These are phyloP conservation scores for Nyctereutes procyonoides DNA, from an alignment of 2,113 vertebrate species.

Conservation along the genomic window DNA sequence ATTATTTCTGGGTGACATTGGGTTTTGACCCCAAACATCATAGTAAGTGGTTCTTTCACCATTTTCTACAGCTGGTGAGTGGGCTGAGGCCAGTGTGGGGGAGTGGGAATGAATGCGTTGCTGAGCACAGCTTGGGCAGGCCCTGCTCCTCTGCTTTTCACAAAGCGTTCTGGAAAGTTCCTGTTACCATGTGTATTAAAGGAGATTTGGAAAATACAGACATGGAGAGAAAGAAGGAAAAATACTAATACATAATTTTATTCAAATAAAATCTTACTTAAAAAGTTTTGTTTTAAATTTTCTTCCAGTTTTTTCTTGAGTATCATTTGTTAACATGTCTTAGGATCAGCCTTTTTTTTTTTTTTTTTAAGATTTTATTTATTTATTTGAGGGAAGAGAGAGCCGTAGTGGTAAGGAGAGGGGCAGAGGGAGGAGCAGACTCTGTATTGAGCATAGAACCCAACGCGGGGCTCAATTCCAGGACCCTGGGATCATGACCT, in stretches of 20 bases:
- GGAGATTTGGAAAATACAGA: neutral
- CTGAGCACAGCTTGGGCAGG: neutral
- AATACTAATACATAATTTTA: neutral
- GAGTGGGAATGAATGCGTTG: neutral
- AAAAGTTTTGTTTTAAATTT: neutral
- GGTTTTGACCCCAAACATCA: neutral
- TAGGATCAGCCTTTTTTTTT: neutral
- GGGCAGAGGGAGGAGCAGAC: no score
- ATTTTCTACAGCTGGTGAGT: neutral
- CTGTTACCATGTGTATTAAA: neutral
- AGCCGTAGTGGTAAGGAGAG: no score
- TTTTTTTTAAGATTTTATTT: neutral
- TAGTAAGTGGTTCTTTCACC: neutral
- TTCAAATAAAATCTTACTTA: neutral
- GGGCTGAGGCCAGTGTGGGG: neutral
- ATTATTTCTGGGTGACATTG: neutral
- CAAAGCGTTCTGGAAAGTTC: neutral
- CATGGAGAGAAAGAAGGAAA: neutral
- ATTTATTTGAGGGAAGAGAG: no score
- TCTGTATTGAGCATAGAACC: no score
- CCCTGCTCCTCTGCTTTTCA: neutral
- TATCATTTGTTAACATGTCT: neutral
- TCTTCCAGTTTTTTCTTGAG: neutral
- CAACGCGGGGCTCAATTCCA: no score
- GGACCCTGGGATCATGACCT: neutral